Base-by-base conservation (phyloP, 2,888 invertebrate species). In the Atethmia centrago region DNA sequence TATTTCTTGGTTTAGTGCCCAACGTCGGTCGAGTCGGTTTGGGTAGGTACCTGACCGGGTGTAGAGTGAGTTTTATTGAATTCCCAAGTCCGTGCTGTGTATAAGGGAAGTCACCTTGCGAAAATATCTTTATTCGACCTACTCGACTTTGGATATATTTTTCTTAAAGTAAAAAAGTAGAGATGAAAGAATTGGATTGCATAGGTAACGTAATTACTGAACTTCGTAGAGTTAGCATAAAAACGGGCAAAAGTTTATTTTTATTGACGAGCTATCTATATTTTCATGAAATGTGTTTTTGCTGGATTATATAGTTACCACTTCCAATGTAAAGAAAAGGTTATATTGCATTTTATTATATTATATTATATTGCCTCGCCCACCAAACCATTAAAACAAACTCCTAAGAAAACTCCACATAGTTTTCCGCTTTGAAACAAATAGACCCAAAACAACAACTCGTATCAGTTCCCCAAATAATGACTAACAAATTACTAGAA, bases 61-160 rank as follows among this genome's bases (percentile, higher is more conserved):
- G 74, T 63, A 66, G 74, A 74, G 63, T 56, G 63, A 83, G 77
- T 85, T 86, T 85, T 84, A 88, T 85, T 84, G 65, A 77, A 82
- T 78, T 79, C 74, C 77, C 68, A 68, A 74, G 69, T 77, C 71
- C 67, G 58, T 66, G 77, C 74, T 65, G 84, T 80, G 83, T 77
- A 71, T 85, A 79, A 80, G 80, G 77, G 81, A 87, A 89, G 89
- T 90, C 90, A 91, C 90, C 90, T 91, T 90, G 88, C 64, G 70
- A 72, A 85, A 85, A 85, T 89, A 89, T 88, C 85, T 90, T 86
- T 86, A 84, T 85, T 77, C 79, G 88, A 88, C 88, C 89, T 82
- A 73, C 59, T 83, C 83, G 88, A 89, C 88, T 88, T 89, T 89
- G 85, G 80, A 61, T 74, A 67, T 79, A 80, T 78, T 88, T 82